phyloP scores from a whole-genome alignment of 2,113 vertebrate species.

The Eupsittula cactorum region DNA sequence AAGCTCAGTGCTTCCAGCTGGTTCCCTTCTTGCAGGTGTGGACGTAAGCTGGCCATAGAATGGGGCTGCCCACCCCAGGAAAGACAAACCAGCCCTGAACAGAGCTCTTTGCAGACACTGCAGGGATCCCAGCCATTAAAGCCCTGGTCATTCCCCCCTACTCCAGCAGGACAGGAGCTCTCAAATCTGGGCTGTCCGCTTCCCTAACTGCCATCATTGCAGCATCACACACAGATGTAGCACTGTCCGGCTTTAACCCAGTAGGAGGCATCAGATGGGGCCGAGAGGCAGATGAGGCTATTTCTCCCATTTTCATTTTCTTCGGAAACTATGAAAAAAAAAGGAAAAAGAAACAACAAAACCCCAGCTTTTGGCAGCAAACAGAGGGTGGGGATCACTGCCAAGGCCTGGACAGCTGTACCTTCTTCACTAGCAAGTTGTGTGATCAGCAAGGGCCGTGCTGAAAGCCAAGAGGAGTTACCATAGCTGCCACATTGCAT shows the following conservation, averaged over 20 bases:
- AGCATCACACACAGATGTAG: neutral
- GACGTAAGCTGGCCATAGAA: accelerated
- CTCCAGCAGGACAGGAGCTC: neutral
- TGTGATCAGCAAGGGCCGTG: neutral
- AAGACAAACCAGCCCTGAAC: neutral
- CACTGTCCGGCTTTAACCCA: neutral
- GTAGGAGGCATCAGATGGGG: neutral
- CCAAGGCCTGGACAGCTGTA: slow-evolving; percentile 69
- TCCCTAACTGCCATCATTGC: neutral
- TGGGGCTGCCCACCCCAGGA: neutral
- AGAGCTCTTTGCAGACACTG: neutral
- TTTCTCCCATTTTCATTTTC: neutral
- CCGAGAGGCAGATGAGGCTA: neutral
- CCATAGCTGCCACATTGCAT: slow-evolving; percentile 61
- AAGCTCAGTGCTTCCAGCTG: neutral
- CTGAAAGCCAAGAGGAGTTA: slow-evolving; percentile 61
- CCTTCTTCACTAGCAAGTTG: slow-evolving; percentile 64
- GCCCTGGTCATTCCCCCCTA: accelerated
- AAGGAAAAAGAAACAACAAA: neutral
- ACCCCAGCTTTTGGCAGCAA: slow-evolving; percentile 13
- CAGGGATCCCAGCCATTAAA: neutral
- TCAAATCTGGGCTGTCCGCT: neutral
- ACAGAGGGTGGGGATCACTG: neutral
- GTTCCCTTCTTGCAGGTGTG: neutral
- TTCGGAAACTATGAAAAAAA: neutral